phyloP scores from a whole-genome alignment of 2,888 invertebrate species.

The Spisula subtruncata region DNA sequence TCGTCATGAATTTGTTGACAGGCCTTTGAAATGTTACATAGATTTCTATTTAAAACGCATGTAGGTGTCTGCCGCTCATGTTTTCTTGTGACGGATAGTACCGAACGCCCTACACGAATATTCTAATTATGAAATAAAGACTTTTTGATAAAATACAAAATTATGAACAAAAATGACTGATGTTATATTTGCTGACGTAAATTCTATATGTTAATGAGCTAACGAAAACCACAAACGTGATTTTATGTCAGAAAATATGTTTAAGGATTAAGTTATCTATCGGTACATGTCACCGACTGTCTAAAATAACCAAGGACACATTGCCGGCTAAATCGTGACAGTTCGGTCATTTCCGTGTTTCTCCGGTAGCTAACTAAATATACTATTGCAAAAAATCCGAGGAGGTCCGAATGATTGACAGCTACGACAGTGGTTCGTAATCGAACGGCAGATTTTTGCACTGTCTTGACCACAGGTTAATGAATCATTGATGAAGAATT shows the following conservation, averaged over 20 bases:
- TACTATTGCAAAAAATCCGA: no score
- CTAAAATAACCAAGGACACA: background rate
- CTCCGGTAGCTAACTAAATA: no score
- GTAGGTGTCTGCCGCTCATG: background rate
- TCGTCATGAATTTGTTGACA: slow-evolving; percentile 39
- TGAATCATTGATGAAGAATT: no score
- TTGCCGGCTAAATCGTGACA: no score
- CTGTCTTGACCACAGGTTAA: no score
- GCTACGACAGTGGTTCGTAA: no score
- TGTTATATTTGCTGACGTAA: background rate
- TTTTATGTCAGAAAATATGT: background rate
- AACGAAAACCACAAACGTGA: slow-evolving; percentile 3
- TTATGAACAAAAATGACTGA: slow-evolving; percentile 3
- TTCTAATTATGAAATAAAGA: slow-evolving; percentile 3
- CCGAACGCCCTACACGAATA: background rate
- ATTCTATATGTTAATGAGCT: background rate
- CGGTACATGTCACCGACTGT: no score
- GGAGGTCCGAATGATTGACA: no score
- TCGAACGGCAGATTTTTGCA: no score
- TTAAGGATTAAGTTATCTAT: background rate
- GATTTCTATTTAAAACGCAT: background rate
- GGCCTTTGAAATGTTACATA: background rate
- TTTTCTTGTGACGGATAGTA: background rate
- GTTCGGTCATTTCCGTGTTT: no score
- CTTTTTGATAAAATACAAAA: background rate